phyloP scores from a whole-genome alignment of 1,140 invertebrate species.

The Trichomalopsis sarcophagae region DNA sequence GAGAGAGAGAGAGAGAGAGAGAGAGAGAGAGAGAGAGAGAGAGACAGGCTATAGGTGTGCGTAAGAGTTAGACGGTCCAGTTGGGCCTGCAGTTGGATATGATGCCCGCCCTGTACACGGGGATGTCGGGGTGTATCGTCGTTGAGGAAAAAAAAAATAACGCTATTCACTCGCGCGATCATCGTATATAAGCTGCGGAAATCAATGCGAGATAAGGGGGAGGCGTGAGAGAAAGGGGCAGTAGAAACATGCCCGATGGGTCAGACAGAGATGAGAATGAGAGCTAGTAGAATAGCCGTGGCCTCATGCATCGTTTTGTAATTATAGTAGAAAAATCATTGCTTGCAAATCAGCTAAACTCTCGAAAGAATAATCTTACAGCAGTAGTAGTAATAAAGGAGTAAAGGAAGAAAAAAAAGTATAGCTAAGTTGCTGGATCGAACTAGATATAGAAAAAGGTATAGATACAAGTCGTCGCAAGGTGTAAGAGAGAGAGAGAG shows the following conservation, averaged over 20 bases:
- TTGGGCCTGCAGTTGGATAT: not conserved
- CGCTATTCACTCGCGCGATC: too few relatives aligned
- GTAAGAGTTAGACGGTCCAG: not conserved
- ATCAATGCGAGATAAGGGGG: not conserved
- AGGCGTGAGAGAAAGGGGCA: not conserved
- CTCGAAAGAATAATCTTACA: too few relatives aligned
- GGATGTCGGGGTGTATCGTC: too few relatives aligned
- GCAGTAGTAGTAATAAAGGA: too few relatives aligned
- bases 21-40: not conserved
- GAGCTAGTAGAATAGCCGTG: slow-evolving; percentile 2
- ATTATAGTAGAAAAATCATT: too few relatives aligned
- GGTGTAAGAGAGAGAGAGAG: too few relatives aligned
- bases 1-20: not conserved
- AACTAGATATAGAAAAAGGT: too few relatives aligned
- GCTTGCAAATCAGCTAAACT: not conserved
- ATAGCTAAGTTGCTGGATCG: too few relatives aligned
- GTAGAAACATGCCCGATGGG: slow-evolving; percentile 8
- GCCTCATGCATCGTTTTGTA: not conserved
- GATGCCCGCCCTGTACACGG: too few relatives aligned
- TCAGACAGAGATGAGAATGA: slow-evolving; percentile 9
- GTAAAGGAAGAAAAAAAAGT: too few relatives aligned
- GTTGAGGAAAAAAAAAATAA: too few relatives aligned
- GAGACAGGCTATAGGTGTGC: not conserved
- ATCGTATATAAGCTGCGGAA: not conserved
- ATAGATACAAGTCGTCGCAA: too few relatives aligned